phyloP scores from a whole-genome alignment of 2,797 vertebrate species.

The Lithobates pipiens region DNA sequence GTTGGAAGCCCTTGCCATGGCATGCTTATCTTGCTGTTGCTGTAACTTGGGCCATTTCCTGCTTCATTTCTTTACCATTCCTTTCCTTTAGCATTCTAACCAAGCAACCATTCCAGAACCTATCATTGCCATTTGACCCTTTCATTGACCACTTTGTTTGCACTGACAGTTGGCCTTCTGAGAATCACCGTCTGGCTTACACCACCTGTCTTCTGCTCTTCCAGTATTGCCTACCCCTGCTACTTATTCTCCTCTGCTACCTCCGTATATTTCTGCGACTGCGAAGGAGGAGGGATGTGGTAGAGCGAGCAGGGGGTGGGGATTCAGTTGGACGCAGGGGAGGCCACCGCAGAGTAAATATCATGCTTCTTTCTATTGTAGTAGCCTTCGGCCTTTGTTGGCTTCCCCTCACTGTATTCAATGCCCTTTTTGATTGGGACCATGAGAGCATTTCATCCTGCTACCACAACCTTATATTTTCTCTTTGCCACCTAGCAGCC shows the following conservation, averaged over 20 bases:
- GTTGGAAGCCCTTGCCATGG: constrained; percentile 81
- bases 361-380: constrained; percentile 82
- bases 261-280: constrained; percentile 84
- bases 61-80: constrained; percentile 82
- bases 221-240: constrained; percentile 82
- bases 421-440: constrained; percentile 86
- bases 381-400: constrained; percentile 81
- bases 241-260: constrained; percentile 81
- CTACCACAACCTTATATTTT: constrained; percentile 82
- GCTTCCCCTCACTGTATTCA: constrained; percentile 85
- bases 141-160: constrained; percentile 76
- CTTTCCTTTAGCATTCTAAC: constrained; percentile 79
- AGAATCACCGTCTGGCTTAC: constrained; percentile 77
- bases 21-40: constrained; percentile 85
- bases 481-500: constrained; percentile 82
- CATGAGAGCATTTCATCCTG: constrained; percentile 78
- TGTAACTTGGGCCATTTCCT: constrained; percentile 80
- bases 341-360: constrained; percentile 80
- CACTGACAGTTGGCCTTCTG: constrained; percentile 81
- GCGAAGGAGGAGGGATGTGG: constrained; percentile 79
- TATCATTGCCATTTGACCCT: constrained; percentile 74
- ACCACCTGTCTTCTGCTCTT: constrained; percentile 82
- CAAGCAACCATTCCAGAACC: constrained; percentile 76
- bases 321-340: constrained; percentile 63
- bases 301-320: constrained; percentile 77